These are phyloP conservation scores for Smutsia gigantea DNA, from an alignment of 2,797 vertebrate species.

Conservation along the genomic window DNA sequence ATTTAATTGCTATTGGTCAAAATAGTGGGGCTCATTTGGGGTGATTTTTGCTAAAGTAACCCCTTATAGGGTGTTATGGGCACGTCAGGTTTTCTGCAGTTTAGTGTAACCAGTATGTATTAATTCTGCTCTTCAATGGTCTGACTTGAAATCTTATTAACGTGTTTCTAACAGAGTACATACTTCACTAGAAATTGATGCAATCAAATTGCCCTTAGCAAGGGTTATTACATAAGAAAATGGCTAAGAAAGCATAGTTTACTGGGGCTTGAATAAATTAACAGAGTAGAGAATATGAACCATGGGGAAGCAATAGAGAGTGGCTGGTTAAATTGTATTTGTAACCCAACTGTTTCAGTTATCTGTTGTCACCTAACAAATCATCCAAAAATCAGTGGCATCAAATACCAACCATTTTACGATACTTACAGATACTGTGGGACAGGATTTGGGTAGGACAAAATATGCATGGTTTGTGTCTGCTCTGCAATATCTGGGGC, in stretches of 20 bases:
- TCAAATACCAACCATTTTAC: neutral
- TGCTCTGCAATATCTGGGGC: neutral
- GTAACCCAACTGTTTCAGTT: neutral
- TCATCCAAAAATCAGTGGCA: neutral
- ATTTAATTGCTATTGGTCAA: constrained; percentile 43
- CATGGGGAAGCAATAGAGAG: neutral
- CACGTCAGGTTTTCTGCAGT: neutral
- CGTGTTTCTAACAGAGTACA: neutral
- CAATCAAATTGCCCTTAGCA: neutral
- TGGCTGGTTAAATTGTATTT: neutral
- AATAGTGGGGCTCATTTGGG: neutral
- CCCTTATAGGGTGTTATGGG: neutral
- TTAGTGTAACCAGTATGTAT: neutral
- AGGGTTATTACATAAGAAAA: neutral
- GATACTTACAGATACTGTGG: neutral
- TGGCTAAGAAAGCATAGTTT: neutral
- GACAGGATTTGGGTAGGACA: neutral
- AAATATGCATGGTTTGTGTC: neutral
- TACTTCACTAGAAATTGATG: neutral
- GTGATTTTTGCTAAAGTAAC: neutral
- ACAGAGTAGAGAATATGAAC: neutral
- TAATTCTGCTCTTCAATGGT: neutral
- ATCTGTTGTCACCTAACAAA: neutral
- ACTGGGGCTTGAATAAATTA: neutral
- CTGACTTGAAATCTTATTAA: constrained; percentile 10